These are phyloP conservation scores for Orius insidiosus DNA, from an alignment of 1,140 invertebrate genomes.

Conservation along the genomic window DNA sequence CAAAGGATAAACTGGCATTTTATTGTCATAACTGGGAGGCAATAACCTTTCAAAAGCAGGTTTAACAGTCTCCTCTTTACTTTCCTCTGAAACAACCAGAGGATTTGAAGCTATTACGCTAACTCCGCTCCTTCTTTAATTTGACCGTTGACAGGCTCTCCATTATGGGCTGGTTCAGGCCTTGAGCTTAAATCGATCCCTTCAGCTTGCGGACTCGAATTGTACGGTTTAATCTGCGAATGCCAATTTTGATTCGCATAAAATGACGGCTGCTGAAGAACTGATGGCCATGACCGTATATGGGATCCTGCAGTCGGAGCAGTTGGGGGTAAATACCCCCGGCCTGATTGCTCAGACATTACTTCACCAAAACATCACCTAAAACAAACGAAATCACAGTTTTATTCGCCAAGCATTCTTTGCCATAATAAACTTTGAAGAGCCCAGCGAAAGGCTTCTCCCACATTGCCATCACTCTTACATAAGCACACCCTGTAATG, in stretches of 20 bases:
- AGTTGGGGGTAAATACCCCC: slow-evolving; percentile 7
- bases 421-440: too few relatives aligned
- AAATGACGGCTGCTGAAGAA: background rate
- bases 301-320: slow-evolving; percentile 7
- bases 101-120: slow-evolving; percentile 19
- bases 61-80: background rate
- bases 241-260: slow-evolving; percentile 1
- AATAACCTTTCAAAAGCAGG: background rate
- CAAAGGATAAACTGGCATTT: background rate
- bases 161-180: slow-evolving; percentile 8
- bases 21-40: background rate
- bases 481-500: too few relatives aligned
- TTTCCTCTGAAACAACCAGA: slow-evolving; percentile 1
- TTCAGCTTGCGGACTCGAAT: slow-evolving; percentile 12
- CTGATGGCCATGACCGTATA: slow-evolving; percentile 5
- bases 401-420: too few relatives aligned
- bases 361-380: too few relatives aligned
- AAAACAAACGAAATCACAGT: too few relatives aligned
- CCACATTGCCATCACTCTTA: too few relatives aligned
- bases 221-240: background rate
- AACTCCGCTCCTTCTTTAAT: slow-evolving; percentile 11
- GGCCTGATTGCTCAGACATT: slow-evolving; percentile 7
- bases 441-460: too few relatives aligned
- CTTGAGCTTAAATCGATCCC: slow-evolving; percentile 9
- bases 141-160: slow-evolving; percentile 10